Conservation (phyloP, 2,113 vertebrate genomes). For the Craseonycteris thonglongyai region DNA sequence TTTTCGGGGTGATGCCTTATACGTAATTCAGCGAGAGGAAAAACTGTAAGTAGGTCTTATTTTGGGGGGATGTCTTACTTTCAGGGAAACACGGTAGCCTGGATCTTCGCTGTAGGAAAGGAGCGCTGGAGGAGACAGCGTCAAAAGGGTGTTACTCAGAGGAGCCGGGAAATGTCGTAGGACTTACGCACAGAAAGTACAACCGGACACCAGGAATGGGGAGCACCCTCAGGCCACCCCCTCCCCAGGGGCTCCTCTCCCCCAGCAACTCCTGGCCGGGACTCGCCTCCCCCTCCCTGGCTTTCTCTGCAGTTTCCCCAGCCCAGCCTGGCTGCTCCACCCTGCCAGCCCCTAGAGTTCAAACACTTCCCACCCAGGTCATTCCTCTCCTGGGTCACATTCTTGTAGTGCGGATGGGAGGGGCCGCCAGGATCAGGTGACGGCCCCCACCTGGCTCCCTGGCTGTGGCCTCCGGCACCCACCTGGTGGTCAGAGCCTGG, state of each 20-base stretch:
- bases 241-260: neutral
- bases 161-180: neutral
- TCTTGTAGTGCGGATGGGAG: accelerated
- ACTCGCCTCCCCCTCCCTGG: neutral
- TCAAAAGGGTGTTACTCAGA: neutral
- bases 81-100: no score
- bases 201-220: accelerated
- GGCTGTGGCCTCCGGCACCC: neutral
- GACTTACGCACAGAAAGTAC: accelerated
- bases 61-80: no score
- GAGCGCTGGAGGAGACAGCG: neutral
- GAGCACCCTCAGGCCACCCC: no score
- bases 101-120: neutral
- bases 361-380: neutral
- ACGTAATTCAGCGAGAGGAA: no score
- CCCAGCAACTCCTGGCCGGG: neutral
- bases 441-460: neutral
- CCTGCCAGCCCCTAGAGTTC: neutral
- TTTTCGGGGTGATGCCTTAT: no score
- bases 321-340: no score
- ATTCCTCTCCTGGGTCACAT: neutral
- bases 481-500: neutral
- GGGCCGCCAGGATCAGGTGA: neutral
- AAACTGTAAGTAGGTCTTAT: no score
- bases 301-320: accelerated